A percentile compares a stretch with the other conserved stretches of the same genome.
These are phyloP conservation scores for Callyntrura guangdongensis DNA, from an alignment of 2,888 invertebrate species.

Conservation along the genomic window DNA sequence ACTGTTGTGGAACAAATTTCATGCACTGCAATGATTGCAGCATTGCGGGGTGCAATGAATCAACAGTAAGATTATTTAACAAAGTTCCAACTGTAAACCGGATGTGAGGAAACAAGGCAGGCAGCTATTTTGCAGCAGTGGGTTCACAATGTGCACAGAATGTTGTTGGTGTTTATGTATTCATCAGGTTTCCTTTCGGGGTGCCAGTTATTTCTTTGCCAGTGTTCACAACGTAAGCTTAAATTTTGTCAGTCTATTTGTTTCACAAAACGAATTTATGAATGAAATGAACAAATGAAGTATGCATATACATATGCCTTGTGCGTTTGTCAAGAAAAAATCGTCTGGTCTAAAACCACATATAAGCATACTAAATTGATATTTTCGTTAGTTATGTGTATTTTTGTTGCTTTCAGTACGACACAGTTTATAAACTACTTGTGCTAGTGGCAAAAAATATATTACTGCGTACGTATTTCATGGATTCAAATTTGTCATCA, in stretches of 20 bases:
- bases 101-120: too few relatives aligned
- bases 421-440: conserved; percentile 67
- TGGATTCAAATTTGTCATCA: conserved; percentile 64
- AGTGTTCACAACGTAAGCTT: conserved; percentile 74
- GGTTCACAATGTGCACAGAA: conserved; percentile 70
- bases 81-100: too few relatives aligned
- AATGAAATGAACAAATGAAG: neutral
- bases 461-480: conserved; percentile 69
- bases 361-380: too few relatives aligned
- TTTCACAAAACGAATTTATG: neutral
- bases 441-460: conserved; percentile 69
- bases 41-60: too few relatives aligned
- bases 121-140: too few relatives aligned
- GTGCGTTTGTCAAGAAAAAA: too few relatives aligned
- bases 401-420: conserved; percentile 52
- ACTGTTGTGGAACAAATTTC: too few relatives aligned
- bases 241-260: too few relatives aligned
- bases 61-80: too few relatives aligned
- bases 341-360: too few relatives aligned
- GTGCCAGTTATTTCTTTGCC: conserved; percentile 76
- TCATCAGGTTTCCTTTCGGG: conserved; percentile 72
- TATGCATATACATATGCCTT: neutral
- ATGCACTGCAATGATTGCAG: too few relatives aligned
- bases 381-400: too few relatives aligned
- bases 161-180: conserved; percentile 79